phyloP scores from a whole-genome alignment of 2,888 invertebrate species.

The Adelognathus sp. region DNA sequence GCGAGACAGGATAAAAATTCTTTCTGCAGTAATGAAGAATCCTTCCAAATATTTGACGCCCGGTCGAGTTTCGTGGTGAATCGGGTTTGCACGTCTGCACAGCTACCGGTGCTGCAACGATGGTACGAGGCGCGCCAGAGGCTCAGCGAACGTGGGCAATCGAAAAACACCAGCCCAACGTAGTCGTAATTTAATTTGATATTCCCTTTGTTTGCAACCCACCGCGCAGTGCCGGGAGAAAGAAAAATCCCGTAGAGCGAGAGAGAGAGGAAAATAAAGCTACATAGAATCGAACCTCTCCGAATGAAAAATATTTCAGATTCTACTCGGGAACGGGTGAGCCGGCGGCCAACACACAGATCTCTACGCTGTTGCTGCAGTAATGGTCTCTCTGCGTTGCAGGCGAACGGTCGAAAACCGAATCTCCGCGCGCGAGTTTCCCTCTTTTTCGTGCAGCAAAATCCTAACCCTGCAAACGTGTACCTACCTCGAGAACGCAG shows the following conservation, averaged over 20 bases:
- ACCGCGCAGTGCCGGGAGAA: conserved; percentile 13
- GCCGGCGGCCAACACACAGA: conserved; percentile 56
- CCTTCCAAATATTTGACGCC: conserved; percentile 67
- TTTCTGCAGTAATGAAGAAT: conserved; percentile 27
- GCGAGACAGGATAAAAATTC: background rate
- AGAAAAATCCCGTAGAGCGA: conserved; percentile 5
- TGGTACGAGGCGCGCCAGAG: conserved; percentile 44
- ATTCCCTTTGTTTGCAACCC: conserved; percentile 71
- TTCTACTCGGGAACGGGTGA: conserved; percentile 63
- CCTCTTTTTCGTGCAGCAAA: conserved; percentile 35
- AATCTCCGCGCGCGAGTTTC: background rate
- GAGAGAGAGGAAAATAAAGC: conserved; percentile 11
- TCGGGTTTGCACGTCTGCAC: conserved; percentile 39
- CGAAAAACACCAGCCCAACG: conserved; percentile 56
- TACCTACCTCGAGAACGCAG: conserved; percentile 54
- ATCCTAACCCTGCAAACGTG: conserved; percentile 47
- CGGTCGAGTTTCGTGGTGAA: conserved; percentile 40
- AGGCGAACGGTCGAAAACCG: conserved; percentile 35
- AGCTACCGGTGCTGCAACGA: conserved; percentile 29
- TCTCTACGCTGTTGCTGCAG: conserved; percentile 34
- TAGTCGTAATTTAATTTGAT: conserved; percentile 74
- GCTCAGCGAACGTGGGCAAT: conserved; percentile 50
- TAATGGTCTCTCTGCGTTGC: conserved; percentile 38
- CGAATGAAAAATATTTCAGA: conserved; percentile 73
- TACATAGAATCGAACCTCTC: conserved; percentile 24